Conservation (phyloP, 1,140 invertebrate species). For the Cylas formicarius region DNA sequence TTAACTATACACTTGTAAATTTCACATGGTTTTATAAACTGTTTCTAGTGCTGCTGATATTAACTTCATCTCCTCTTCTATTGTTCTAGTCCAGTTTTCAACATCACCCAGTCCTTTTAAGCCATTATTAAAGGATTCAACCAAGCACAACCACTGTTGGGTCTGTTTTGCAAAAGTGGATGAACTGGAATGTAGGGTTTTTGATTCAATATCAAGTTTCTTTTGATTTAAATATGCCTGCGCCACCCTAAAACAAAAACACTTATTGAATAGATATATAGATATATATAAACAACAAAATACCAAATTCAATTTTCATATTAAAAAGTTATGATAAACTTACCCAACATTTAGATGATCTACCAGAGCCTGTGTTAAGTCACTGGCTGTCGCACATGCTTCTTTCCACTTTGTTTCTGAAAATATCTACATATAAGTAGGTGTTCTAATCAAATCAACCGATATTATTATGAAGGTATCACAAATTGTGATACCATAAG, state of each 20-base stretch:
- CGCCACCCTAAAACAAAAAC: conserved; percentile 63
- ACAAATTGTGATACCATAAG: conserved; percentile 19
- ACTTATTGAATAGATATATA: not conserved
- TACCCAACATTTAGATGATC: conserved; percentile 97
- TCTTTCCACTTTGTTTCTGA: conserved; percentile 87
- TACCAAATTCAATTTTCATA: conserved; percentile 1
- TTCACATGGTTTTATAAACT: conserved; percentile 92
- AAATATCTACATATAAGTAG: conserved; percentile 25
- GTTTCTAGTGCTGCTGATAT: conserved; percentile 90
- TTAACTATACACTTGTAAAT: no score
- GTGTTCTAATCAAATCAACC: conserved; percentile 16
- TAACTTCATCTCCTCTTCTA: conserved; percentile 92
- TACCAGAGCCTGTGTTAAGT: conserved; percentile 87
- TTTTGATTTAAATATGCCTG: conserved; percentile 98
- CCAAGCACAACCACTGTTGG: conserved; percentile 88
- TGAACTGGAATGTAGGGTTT: conserved; percentile 90
- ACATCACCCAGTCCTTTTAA: conserved; percentile 98
- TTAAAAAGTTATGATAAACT: conserved; percentile 31
- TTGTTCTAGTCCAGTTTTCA: conserved; percentile 96
- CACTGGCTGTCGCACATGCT: conserved; percentile 83
- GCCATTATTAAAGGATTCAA: conserved; percentile 92
- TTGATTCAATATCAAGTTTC: conserved; percentile 92
- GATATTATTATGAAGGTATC: conserved; percentile 16
- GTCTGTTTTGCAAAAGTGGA: conserved; percentile 94
- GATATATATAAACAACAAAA: conserved; percentile 6